Percentiles rank a stretch among this genome's conserved stretches.
These are phyloP conservation scores for Tinea semifulvella DNA, from an alignment of 2,888 invertebrate species.

Conservation along the genomic window DNA sequence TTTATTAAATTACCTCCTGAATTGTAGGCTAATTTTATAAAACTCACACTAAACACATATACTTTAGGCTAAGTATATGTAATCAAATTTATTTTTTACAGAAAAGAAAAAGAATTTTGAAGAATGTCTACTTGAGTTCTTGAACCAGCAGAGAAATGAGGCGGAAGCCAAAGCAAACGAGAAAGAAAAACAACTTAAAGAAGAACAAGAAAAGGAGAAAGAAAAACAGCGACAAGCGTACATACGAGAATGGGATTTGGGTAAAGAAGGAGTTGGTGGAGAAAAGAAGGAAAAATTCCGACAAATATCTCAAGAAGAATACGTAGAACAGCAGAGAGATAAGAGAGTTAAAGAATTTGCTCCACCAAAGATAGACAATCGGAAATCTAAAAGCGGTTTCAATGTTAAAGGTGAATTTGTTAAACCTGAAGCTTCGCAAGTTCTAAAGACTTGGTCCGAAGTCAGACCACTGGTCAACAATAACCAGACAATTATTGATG, in stretches of 20 bases:
- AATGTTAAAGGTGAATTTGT: conserved; percentile 37
- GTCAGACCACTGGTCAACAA: conserved; percentile 33
- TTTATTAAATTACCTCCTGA: no score
- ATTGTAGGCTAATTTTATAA: no score
- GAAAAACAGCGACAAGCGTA: conserved; percentile 62
- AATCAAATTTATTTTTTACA: conserved; percentile 21
- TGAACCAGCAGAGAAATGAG: conserved; percentile 56
- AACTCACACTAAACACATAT: no score
- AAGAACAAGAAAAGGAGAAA: conserved; percentile 53
- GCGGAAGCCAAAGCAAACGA: conserved; percentile 52
- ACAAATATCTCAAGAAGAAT: conserved; percentile 79
- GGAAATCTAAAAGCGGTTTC: conserved; percentile 30
- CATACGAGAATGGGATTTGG: conserved; percentile 77
- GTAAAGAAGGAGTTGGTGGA: conserved; percentile 68
- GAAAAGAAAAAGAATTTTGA: conserved; percentile 51
- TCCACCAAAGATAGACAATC: conserved; percentile 57
- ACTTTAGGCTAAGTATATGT: no score
- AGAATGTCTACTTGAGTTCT: conserved; percentile 46
- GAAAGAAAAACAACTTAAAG: conserved; percentile 43
- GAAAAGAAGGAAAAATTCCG: conserved; percentile 49
- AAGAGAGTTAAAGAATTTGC: conserved; percentile 83
- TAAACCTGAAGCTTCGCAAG: conserved; percentile 19
- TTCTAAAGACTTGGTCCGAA: conserved; percentile 40
- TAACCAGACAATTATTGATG: neutral
- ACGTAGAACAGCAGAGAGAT: conserved; percentile 76